A percentile compares a stretch with the other conserved stretches of the same genome.
Evolutionary conservation across 2,797 vertebrate genomes (phyloP).

Genomic region (Rhinella marina): DNA sequence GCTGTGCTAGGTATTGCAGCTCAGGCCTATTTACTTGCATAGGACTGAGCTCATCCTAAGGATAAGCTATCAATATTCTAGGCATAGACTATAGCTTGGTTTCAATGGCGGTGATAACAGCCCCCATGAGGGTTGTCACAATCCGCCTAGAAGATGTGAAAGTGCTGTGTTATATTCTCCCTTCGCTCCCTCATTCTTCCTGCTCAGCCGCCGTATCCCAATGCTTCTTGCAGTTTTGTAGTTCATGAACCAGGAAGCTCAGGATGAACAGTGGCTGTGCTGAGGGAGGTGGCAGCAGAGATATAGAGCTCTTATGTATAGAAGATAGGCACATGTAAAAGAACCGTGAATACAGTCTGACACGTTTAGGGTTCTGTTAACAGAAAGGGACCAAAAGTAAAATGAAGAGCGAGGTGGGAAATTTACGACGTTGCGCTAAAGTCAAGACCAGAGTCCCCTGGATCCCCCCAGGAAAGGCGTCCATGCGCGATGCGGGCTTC

Average conservation of each 20-base stretch:
- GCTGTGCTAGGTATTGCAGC: too few relatives aligned
- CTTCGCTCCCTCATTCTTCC: neutral
- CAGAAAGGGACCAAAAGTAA: conserved; percentile 77
- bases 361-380: neutral
- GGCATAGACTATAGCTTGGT: too few relatives aligned
- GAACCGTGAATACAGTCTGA: too few relatives aligned
- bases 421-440: conserved; percentile 74
- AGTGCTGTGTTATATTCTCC: neutral
- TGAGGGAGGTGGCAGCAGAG: neutral
- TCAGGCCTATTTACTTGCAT: too few relatives aligned
- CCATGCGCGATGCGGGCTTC: conserved; percentile 74
- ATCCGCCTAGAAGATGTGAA: neutral
- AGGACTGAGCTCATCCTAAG: too few relatives aligned
- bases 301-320: neutral
- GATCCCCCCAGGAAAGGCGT: conserved; percentile 87
- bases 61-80: too few relatives aligned
- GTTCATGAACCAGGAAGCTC: neutral
- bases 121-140: neutral
- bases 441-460: conserved; percentile 86
- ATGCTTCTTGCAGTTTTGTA: neutral
- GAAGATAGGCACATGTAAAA: too few relatives aligned
- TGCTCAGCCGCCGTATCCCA: neutral
- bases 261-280: neutral
- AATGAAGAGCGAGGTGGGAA: conserved; percentile 74
- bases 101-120: too few relatives aligned